Conservation (phyloP, 2,888 invertebrate species). For the Tromatobia lineatoria region DNA sequence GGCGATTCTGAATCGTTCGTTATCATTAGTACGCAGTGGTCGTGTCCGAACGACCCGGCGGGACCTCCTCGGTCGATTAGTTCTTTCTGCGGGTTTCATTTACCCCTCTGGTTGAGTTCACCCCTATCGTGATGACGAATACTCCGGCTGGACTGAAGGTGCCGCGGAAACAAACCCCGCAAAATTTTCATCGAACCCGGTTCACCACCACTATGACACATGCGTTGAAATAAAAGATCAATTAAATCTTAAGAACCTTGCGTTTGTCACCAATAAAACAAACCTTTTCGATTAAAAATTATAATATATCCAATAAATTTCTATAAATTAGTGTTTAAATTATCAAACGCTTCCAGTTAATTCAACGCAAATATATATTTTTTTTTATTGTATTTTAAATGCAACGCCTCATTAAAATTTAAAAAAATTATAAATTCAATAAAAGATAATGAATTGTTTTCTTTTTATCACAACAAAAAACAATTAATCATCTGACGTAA, state of each 20-base stretch:
- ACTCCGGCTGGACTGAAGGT: slow-evolving; percentile 16
- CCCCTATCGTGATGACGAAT: slow-evolving; percentile 41
- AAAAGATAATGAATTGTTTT: too few species aligned
- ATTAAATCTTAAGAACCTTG: neutral
- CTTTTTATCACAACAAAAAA: too few species aligned
- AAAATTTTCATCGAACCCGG: neutral
- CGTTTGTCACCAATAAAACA: too few species aligned
- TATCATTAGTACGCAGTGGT: slow-evolving; percentile 12
- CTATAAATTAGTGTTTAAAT: too few species aligned
- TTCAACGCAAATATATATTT: too few species aligned
- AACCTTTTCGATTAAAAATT: too few species aligned
- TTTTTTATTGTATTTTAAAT: too few species aligned
- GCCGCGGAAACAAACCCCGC: neutral
- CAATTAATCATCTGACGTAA: neutral
- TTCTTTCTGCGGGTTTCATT: slow-evolving; percentile 52
- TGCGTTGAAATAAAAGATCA: neutral
- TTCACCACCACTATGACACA: neutral
- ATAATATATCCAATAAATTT: too few species aligned
- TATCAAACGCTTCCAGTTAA: too few species aligned
- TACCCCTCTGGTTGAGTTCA: slow-evolving; percentile 16
- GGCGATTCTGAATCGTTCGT: slow-evolving; percentile 42
- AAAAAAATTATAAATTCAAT: too few species aligned
- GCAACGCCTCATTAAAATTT: too few species aligned
- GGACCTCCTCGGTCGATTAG: slow-evolving; percentile 45
- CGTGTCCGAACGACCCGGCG: slow-evolving; percentile 13